Evolutionary conservation across 2,888 invertebrate genomes (phyloP), one percentile per base, ranked within the genome.

Genomic region (Ectemnius lituratus): DNA sequence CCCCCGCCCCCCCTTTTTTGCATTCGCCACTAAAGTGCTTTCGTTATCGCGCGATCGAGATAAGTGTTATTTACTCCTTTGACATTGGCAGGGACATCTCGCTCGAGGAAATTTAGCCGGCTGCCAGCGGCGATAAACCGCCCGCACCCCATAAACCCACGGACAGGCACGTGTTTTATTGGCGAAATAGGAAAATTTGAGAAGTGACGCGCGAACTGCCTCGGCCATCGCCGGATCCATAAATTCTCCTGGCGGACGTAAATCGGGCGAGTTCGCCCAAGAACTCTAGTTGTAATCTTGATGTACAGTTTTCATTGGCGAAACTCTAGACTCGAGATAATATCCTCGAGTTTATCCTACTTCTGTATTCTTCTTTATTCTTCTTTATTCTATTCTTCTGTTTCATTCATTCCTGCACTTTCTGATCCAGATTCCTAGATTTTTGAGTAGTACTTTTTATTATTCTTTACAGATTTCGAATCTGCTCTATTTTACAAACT

Each of bases 1-100:
- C 37, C 37, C 23, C 23, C 23, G 0, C 23, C 23, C 57, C 16
- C 4, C 18, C 27, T 58, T 58, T 23, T 27, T 18, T 58, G 37
- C 37, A 58, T 58, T 27, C 20, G 18, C 58, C 20, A 20, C 27
- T 18, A 13, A 58, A 14, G 18, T 37, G 37, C 27, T 27, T 58
- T 14, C 20, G 18, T 20, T 13, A 27, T 58, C 20, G 18, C 20
- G 14, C 20, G 27, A 58, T 58, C 58, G 18, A 58, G 58, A 58
- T 58, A 58, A 58, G 58, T 58, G 58, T 58, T 58, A 58, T 58
- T 58, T 58, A 58, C 27, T 20, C 20, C 58, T 58, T 58, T 20
- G 58, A 27, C 58, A 20, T 23, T 58, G 14, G 20, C 20, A 20
- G 58, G 14, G 20, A 20, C 20, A 20, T 20, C 58, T 27, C n/a